phyloP scores from a whole-genome alignment of 2,113 vertebrate species.

The Syngnathoides biaculeatus region DNA sequence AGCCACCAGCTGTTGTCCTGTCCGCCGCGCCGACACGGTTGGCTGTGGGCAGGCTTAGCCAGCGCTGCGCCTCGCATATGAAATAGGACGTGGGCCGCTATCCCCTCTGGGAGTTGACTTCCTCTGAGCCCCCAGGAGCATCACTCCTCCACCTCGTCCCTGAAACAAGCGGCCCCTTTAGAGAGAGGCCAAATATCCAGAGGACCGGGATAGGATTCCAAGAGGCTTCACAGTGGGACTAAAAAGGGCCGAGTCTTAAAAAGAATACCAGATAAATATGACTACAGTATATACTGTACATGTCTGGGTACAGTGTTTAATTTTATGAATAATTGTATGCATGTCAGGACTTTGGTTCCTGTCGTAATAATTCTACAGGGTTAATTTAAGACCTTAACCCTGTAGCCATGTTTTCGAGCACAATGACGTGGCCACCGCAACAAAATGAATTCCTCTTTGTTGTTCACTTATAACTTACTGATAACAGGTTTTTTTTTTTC shows the following conservation, averaged over 20 bases:
- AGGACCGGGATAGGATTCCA: constrained; percentile 61
- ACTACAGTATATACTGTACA: not conserved
- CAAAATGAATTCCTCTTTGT: constrained; percentile 16
- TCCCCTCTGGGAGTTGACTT: constrained; percentile 82
- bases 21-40: constrained; percentile 64
- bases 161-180: constrained; percentile 81
- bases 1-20: constrained; percentile 75
- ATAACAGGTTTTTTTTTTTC: not conserved
- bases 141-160: constrained; percentile 51
- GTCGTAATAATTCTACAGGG: not conserved
- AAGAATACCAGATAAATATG: constrained; percentile 23
- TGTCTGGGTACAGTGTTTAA: not conserved
- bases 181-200: constrained; percentile 79
- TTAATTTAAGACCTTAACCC: no score
- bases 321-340: not conserved
- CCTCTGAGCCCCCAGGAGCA: constrained; percentile 69
- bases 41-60: constrained; percentile 67
- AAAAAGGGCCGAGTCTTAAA: constrained; percentile 46
- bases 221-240: constrained; percentile 31
- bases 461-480: constrained; percentile 10
- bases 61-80: constrained; percentile 73
- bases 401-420: no score
- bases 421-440: not conserved
- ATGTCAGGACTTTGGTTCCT: not conserved
- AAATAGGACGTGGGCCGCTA: constrained; percentile 79